Evolutionary conservation across 2,113 vertebrate genomes (phyloP), one percentile per base, ranked within the genome.

Genomic region (Nanorana parkeri): DNA sequence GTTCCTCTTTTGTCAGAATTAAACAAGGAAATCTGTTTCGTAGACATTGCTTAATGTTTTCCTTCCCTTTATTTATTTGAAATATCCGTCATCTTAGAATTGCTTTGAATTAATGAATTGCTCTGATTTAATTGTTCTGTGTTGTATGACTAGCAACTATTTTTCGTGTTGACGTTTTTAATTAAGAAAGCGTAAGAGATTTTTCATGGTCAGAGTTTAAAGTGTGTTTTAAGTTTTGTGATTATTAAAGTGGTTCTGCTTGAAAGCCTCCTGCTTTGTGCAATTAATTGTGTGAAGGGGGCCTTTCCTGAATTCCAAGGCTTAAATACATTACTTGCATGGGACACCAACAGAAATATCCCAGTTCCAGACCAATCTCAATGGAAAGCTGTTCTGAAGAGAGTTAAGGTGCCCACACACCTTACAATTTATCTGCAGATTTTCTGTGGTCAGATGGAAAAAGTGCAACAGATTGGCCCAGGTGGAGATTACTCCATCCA

Each of bases 121-220:
- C 60, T 65, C 64, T 36, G 72, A 75, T 75, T 65, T 64, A 76
- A 76, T 76, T 63, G 73, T 64, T 51, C 21, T 76, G 58, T 47
- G 7, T 76, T 51, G 56, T 71, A 23, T 24, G 68, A 76, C 15
- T 41, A 64, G 41, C 24, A 32, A 63, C 17, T 64, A 36, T 61
- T 64, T 73, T 73, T 56, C 54, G 24, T 7, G 54, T 19, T 56
- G 52, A 73, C 54, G 54, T 17, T 55, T 76, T 76, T 76, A 63
- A 76, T 76, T 47, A 64, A 36, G 73, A 76, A 76, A 63, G 24
- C 51, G 21, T 63, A 47, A 76, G n/a, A 64, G 63, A 76, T 76
- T 21, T 24, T 16, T 63, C 11, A 19, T 21, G 58, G 7, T 47
- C 15, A 54, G 21, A 1, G 28, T 74, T 56, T n/a, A 15, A 60